Evolutionary conservation across 2,113 vertebrate genomes (phyloP).

Genomic region (Penelope pileata): DNA sequence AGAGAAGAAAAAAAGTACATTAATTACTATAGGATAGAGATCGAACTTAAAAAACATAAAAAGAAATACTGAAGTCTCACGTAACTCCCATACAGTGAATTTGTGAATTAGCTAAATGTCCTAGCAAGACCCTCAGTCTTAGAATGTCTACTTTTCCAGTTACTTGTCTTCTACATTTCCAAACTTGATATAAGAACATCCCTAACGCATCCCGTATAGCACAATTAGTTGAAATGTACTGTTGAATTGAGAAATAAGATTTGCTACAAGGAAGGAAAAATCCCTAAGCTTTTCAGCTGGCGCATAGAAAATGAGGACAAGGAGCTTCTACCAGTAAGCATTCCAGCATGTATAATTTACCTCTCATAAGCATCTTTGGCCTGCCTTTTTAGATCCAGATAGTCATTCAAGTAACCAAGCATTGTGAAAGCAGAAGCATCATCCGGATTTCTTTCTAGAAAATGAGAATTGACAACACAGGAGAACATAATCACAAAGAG

Average conservation of each 20-base stretch:
- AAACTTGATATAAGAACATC: not conserved
- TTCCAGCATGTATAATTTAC: constrained; percentile 61
- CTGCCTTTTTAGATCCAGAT: constrained; percentile 86
- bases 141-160: not conserved
- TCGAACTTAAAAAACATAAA: not conserved
- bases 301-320: not conserved
- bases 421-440: constrained; percentile 90
- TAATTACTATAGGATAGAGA: not conserved
- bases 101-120: not conserved
- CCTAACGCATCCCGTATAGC: not conserved
- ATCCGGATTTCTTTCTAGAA: constrained; percentile 89
- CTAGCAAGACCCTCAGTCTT: not conserved
- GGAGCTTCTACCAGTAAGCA: not conserved
- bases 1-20: not conserved
- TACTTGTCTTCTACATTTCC: not conserved
- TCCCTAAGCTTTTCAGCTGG: not conserved
- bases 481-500: not conserved
- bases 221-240: not conserved
- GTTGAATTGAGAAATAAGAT: not conserved
- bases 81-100: not conserved
- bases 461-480: constrained; percentile 22
- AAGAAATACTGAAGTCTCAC: not conserved
- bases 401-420: constrained; percentile 94
- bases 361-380: constrained; percentile 88
- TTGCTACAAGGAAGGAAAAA: not conserved